Conservation (phyloP, 2,797 vertebrate genomes). For the Poliocrania exsul region DNA sequence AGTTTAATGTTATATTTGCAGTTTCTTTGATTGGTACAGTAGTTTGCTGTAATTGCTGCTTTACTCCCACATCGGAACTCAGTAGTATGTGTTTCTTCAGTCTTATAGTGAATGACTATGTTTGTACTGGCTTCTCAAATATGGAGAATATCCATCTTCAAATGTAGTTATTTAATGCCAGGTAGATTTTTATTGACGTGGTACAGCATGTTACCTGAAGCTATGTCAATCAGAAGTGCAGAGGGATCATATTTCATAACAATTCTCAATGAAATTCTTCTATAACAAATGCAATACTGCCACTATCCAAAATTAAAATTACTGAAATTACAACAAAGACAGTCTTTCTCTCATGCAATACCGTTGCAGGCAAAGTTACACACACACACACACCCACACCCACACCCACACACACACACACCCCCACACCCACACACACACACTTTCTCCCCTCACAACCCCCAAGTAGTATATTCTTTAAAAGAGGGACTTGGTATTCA, state of each 20-base stretch:
- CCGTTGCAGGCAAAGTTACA: neutral
- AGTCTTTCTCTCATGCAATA: neutral
- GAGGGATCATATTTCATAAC: constrained; percentile 1
- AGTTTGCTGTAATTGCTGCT: constrained; percentile 35
- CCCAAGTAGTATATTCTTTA: neutral
- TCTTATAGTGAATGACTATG: constrained; percentile 40
- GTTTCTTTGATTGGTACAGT: neutral
- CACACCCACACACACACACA: neutral
- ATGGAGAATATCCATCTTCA: neutral
- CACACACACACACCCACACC: neutral
- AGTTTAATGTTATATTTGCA: constrained; percentile 2
- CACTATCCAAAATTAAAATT: neutral
- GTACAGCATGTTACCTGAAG: constrained; percentile 17
- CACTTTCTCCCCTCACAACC: neutral
- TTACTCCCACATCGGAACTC: constrained; percentile 9
- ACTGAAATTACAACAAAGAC: neutral
- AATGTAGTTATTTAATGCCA: constrained; percentile 44
- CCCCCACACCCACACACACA: neutral
- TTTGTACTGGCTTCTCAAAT: constrained; percentile 14
- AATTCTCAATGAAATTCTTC: neutral
- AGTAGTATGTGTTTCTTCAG: neutral
- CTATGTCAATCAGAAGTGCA: constrained; percentile 15
- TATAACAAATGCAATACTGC: neutral
- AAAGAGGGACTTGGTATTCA: constrained; percentile 48
- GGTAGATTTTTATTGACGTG: constrained; percentile 44